Conservation (phyloP, 2,797 vertebrate genomes). For the Pipistrellus pygmaeus region DNA sequence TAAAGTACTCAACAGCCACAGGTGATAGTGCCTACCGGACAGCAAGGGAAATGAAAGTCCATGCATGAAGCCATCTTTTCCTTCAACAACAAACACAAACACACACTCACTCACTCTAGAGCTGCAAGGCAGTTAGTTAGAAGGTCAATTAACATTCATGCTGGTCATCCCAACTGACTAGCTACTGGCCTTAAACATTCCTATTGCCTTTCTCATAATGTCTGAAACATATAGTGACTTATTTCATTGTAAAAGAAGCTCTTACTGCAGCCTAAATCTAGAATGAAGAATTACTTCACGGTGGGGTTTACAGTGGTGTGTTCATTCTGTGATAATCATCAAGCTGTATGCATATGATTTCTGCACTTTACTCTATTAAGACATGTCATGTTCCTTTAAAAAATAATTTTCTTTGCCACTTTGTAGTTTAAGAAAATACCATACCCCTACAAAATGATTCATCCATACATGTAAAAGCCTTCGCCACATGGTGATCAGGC, state of each 20-base stretch:
- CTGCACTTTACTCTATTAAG: too few relatives aligned
- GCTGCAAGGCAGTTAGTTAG: neutral
- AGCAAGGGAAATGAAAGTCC: neutral
- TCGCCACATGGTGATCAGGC: neutral
- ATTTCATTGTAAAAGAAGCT: neutral
- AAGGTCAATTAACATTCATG: neutral
- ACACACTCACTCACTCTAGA: neutral
- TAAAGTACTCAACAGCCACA: neutral
- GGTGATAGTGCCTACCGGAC: neutral
- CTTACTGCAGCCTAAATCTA: neutral
- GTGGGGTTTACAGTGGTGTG: neutral
- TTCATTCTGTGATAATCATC: neutral
- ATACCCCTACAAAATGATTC: neutral
- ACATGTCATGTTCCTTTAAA: neutral
- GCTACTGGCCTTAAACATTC: neutral
- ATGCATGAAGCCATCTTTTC: neutral
- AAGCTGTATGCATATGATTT: neutral
- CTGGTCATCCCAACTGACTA: neutral
- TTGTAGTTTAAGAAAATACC: neutral
- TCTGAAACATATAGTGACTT: neutral
- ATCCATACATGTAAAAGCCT: neutral
- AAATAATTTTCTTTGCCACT: neutral
- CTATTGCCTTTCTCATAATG: neutral
- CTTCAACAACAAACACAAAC: neutral
- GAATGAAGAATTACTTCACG: neutral